Percentiles rank a stretch among this genome's conserved stretches.
Conservation (phyloP, 2,113 vertebrate genomes). For the Istiophorus platypterus region DNA sequence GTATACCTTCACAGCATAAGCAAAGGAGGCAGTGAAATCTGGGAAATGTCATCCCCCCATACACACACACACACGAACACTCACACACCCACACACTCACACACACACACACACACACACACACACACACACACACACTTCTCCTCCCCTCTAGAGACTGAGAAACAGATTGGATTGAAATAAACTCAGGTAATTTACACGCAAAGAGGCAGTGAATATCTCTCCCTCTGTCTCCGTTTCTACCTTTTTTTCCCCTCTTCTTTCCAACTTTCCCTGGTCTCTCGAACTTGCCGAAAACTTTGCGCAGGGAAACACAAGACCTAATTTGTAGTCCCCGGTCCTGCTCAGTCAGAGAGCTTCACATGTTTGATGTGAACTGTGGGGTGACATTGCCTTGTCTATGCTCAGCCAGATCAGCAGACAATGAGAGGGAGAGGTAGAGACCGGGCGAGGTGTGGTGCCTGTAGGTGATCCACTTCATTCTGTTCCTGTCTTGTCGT, state of each 20-base stretch:
- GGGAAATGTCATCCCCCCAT: constrained; percentile 74
- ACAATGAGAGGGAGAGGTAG: constrained; percentile 31
- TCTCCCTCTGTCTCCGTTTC: constrained; percentile 15
- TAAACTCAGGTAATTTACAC: constrained; percentile 80
- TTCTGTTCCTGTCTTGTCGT: constrained; percentile 82
- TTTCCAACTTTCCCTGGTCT: neutral
- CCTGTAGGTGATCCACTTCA: constrained; percentile 81
- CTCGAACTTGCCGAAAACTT: constrained; percentile 39
- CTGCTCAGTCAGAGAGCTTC: constrained; percentile 37
- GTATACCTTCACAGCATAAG: constrained; percentile 34
- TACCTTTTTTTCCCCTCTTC: constrained; percentile 7
- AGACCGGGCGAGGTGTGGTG: constrained; percentile 77
- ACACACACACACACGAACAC: constrained; percentile 37
- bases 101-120: no score
- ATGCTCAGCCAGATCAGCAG: constrained; percentile 59
- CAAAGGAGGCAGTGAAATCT: constrained; percentile 57
- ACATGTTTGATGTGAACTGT: constrained; percentile 57
- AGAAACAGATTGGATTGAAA: constrained; percentile 80
- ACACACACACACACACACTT: constrained; percentile 39
- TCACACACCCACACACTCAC: no score
- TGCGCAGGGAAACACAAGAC: constrained; percentile 29
- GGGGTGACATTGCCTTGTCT: constrained; percentile 57
- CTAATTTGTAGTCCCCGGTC: constrained; percentile 48
- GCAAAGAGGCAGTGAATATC: constrained; percentile 75
- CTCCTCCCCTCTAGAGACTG: constrained; percentile 61